These are phyloP conservation scores for Pachycephus smyrnensis DNA, from an alignment of 2,888 invertebrate genomes.

Conservation along the genomic window DNA sequence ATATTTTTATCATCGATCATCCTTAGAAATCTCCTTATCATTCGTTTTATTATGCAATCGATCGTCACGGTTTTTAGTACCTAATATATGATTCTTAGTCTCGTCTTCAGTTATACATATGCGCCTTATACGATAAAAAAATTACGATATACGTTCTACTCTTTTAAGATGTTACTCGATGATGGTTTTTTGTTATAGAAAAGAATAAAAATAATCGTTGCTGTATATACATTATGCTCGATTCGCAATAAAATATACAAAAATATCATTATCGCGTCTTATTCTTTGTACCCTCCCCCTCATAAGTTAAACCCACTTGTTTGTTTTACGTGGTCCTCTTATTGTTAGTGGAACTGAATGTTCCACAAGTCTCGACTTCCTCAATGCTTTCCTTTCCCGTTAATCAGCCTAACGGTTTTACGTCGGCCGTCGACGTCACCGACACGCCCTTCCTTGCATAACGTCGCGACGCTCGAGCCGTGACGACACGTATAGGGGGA, in stretches of 20 bases:
- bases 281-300: not conserved
- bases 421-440: not conserved
- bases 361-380: not conserved
- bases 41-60: not conserved
- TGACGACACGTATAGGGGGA: not conserved
- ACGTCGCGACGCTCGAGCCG: not conserved
- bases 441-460: not conserved
- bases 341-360: not conserved
- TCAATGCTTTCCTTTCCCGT: too few species aligned
- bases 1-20: not conserved
- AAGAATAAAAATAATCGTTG: conserved; percentile 12
- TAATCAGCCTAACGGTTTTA: not conserved
- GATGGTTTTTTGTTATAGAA: conserved; percentile 8
- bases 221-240: conserved; percentile 12
- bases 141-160: not conserved
- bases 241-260: conserved; percentile 11
- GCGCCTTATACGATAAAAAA: not conserved
- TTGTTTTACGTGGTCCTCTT: not conserved
- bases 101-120: not conserved
- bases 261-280: not conserved
- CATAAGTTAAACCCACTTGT: not conserved
- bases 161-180: conserved; percentile 2
- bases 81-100: not conserved
- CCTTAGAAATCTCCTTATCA: not conserved
- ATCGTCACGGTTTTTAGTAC: not conserved